phyloP scores from a whole-genome alignment of 2,113 vertebrate species.

The Cyanoderma ruficeps region DNA sequence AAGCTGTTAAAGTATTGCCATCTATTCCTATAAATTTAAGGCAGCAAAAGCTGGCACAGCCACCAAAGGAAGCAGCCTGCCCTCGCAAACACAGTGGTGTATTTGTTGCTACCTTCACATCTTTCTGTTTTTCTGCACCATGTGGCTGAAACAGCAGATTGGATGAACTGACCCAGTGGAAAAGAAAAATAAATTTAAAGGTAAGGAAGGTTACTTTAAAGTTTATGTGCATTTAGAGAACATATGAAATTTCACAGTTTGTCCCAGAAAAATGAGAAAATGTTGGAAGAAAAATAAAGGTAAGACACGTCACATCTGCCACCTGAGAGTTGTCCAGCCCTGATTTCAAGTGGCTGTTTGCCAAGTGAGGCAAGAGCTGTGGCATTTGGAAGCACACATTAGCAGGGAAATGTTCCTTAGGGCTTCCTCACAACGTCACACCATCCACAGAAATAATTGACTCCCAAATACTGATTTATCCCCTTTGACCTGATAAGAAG shows the following conservation, averaged over 20 bases:
- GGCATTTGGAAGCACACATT: not conserved
- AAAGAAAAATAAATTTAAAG: not conserved
- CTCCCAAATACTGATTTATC: not conserved
- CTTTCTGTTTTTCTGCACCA: not conserved
- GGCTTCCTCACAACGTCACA: not conserved
- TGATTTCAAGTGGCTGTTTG: not conserved
- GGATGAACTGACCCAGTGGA: not conserved
- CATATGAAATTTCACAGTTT: not conserved
- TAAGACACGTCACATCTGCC: not conserved
- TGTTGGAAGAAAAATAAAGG: not conserved
- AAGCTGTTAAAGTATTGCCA: not conserved
- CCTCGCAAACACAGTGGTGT: not conserved
- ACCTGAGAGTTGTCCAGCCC: not conserved
- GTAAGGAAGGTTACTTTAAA: not conserved
- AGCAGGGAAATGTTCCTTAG: not conserved
- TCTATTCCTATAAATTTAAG: not conserved
- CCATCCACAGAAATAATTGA: not conserved
- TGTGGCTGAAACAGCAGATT: not conserved
- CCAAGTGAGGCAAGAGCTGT: not conserved
- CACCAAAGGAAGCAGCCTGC: not conserved
- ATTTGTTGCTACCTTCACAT: not conserved
- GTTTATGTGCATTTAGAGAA: not conserved
- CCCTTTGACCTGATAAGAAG: not conserved
- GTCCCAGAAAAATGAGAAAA: not conserved
- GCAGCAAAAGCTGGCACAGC: not conserved